phyloP scores from a whole-genome alignment of 2,113 vertebrate genomes.

The Martes martes region DNA sequence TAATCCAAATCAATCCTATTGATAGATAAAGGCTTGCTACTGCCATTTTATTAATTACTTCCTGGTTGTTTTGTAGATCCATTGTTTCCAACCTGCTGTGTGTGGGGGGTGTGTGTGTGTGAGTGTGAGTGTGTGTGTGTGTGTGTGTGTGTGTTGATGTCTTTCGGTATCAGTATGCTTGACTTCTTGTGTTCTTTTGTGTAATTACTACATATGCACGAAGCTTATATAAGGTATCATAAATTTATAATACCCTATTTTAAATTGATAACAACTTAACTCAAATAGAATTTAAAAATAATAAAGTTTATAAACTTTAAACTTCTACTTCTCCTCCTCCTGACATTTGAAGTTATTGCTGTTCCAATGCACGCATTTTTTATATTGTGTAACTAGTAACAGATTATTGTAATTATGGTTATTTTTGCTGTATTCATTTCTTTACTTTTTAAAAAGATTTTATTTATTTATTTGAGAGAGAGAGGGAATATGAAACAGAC shows the following conservation, averaged over 20 bases:
- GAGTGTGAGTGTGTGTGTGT: not conserved
- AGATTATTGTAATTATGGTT: not conserved
- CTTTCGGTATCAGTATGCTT: not conserved
- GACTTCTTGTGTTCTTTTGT: not conserved
- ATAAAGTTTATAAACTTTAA: not conserved
- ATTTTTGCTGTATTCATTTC: not conserved
- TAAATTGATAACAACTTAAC: not conserved
- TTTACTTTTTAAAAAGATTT: not conserved
- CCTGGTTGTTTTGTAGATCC: not conserved
- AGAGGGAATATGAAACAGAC: not conserved
- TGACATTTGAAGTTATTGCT: not conserved
- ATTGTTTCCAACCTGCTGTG: not conserved
- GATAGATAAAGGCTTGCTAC: not conserved
- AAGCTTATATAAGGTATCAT: not conserved
- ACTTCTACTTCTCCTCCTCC: not conserved
- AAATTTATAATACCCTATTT: not conserved
- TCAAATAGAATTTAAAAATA: not conserved
- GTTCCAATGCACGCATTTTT: not conserved
- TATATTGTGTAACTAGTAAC: not conserved
- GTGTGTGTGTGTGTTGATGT: not conserved
- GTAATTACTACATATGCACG: not conserved
- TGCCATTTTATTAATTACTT: not conserved
- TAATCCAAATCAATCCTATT: not conserved
- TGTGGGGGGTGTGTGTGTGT: not conserved
- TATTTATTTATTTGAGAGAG: not conserved